Percentiles rank a stretch among this genome's conserved stretches.
Conservation (phyloP, 2,888 invertebrate genomes). For the Synanthedon andrenaeformis region DNA sequence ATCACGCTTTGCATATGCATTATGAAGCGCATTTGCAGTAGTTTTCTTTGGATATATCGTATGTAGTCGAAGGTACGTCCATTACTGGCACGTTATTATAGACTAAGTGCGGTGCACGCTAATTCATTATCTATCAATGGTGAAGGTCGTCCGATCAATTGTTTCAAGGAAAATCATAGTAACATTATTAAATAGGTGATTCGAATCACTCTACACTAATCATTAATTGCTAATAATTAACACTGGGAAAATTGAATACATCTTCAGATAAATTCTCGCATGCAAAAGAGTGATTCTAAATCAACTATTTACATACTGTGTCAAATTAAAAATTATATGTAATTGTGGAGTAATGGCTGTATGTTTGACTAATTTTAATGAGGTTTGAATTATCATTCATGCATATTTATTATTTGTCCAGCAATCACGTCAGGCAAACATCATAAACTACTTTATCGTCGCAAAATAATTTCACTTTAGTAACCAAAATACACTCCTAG, state of each 20-base stretch:
- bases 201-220: neutral
- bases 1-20: slow-evolving; percentile 73
- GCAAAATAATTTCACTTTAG: neutral
- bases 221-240: neutral
- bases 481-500: neutral
- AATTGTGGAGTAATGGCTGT: slow-evolving; percentile 52
- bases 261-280: neutral
- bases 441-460: neutral
- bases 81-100: slow-evolving; percentile 56
- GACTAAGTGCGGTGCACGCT: slow-evolving; percentile 53
- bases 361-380: slow-evolving; percentile 46
- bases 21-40: slow-evolving; percentile 73
- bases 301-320: neutral
- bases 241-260: neutral
- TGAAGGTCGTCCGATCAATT: slow-evolving; percentile 32
- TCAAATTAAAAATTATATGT: neutral
- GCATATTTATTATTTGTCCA: neutral
- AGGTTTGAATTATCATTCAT: neutral
- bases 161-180: neutral
- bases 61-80: slow-evolving; percentile 72
- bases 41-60: slow-evolving; percentile 72
- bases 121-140: slow-evolving; percentile 22
- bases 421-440: neutral
- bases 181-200: slow-evolving; percentile 2
- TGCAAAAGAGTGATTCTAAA: neutral